These are phyloP conservation scores for Elysia chlorotica DNA, from an alignment of 1,140 invertebrate genomes.

Conservation along the genomic window DNA sequence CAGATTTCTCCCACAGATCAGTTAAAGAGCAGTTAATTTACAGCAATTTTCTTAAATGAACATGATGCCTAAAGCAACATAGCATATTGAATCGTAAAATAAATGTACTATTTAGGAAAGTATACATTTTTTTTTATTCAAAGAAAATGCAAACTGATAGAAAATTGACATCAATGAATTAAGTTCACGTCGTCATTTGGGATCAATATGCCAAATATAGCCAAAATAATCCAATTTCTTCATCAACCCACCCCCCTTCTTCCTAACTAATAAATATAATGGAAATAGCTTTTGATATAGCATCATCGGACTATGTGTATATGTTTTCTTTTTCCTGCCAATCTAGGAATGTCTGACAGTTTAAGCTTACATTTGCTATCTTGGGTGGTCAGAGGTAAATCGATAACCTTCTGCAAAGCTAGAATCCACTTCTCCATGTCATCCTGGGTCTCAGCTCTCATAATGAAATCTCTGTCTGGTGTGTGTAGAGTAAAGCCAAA, in stretches of 20 bases:
- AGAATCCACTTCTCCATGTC: constrained; percentile 80
- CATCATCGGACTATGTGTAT: too few relatives aligned
- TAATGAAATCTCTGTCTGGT: constrained; percentile 78
- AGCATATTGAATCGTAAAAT: too few relatives aligned
- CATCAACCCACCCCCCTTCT: background rate
- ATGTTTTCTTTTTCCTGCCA: too few relatives aligned
- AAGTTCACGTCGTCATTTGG: too few relatives aligned
- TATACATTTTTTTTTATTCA: too few relatives aligned
- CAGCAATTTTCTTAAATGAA: too few relatives aligned
- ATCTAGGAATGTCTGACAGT: background rate
- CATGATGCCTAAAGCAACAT: too few relatives aligned
- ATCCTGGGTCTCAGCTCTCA: constrained; percentile 79
- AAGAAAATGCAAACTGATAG: too few relatives aligned
- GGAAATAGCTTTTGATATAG: background rate
- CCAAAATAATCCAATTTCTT: background rate
- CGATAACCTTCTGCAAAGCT: constrained; percentile 76
- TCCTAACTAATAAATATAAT: background rate
- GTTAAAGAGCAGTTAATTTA: too few relatives aligned
- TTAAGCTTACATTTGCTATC: constrained; percentile 74
- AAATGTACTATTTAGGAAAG: too few relatives aligned
- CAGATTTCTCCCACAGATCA: too few relatives aligned
- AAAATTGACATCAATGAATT: too few relatives aligned
- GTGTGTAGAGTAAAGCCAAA: constrained; percentile 83
- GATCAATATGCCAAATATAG: background rate
- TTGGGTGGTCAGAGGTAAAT: constrained; percentile 77